Evolutionary conservation across 2,797 vertebrate species (phyloP).

Genomic region (Gobionotothen gibberifrons): DNA sequence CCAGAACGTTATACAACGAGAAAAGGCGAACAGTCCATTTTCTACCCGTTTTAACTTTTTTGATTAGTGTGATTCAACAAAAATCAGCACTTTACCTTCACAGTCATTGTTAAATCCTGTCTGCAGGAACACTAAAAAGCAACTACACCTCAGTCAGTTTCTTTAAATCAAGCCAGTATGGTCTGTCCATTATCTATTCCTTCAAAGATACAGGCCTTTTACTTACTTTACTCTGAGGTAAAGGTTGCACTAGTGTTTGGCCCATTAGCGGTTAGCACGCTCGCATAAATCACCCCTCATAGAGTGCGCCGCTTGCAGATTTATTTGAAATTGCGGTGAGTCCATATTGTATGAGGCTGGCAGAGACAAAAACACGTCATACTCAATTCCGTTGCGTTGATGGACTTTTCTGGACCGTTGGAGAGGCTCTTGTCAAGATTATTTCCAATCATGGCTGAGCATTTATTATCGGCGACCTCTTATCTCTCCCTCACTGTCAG

Average conservation of each 20-base stretch:
- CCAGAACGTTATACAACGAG: neutral
- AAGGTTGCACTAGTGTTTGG: conserved; percentile 35
- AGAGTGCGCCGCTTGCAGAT: conserved; percentile 13
- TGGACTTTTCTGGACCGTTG: conserved; percentile 41
- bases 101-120: neutral
- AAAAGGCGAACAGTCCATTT: neutral
- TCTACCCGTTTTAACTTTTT: neutral
- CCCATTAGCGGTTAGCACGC: conserved; percentile 14
- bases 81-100: neutral
- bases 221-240: conserved; percentile 25
- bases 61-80: neutral
- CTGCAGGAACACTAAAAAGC: neutral
- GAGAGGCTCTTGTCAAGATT: conserved; percentile 72
- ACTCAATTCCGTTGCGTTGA: conserved; percentile 51
- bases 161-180: neutral
- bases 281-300: conserved; percentile 38
- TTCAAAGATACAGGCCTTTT: conserved; percentile 13
- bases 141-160: neutral
- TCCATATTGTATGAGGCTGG: conserved; percentile 22
- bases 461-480: conserved; percentile 66
- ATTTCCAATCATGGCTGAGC: conserved; percentile 67
- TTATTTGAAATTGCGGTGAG: conserved; percentile 29
- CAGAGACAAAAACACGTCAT: conserved; percentile 48
- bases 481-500: conserved; percentile 64
- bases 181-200: neutral